These are phyloP conservation scores for Caenorhabditis imperialis DNA, from an alignment of 2,888 invertebrate species.

Conservation along the genomic window DNA sequence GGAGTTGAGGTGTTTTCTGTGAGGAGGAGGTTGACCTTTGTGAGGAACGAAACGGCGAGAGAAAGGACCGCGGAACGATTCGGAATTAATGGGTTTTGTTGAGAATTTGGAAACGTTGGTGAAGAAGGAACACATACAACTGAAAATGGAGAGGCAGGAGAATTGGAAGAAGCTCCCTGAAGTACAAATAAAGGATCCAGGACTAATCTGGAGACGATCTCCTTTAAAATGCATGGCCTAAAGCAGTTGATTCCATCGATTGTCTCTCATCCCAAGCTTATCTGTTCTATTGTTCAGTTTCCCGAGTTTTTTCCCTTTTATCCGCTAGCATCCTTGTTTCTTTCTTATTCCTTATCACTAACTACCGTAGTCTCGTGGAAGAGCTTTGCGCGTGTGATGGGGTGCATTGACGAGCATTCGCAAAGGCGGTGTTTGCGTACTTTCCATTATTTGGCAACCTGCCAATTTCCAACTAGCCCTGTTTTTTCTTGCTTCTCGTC, in stretches of 20 bases:
- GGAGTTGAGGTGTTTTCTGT: slow-evolving; percentile 38
- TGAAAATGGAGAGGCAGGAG: too few relatives aligned
- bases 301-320: background rate
- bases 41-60: background rate
- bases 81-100: too few relatives aligned
- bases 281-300: background rate
- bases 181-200: too few relatives aligned
- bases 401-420: slow-evolving; percentile 17
- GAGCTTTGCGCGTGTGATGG: slow-evolving; percentile 14
- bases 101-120: too few relatives aligned
- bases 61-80: background rate
- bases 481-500: background rate
- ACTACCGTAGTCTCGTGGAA: slow-evolving; percentile 13
- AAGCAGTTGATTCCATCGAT: too few relatives aligned
- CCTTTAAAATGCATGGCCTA: too few relatives aligned
- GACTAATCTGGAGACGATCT: too few relatives aligned
- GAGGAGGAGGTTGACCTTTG: slow-evolving; percentile 12
- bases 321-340: background rate
- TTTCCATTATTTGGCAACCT: slow-evolving; percentile 30
- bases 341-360: background rate
- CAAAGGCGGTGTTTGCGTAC: slow-evolving; percentile 40
- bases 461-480: slow-evolving; percentile 22
- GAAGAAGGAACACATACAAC: too few relatives aligned
- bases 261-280: background rate
- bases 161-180: too few relatives aligned